Conservation (phyloP, 2,113 vertebrate species). For the Enhydra lutris region DNA sequence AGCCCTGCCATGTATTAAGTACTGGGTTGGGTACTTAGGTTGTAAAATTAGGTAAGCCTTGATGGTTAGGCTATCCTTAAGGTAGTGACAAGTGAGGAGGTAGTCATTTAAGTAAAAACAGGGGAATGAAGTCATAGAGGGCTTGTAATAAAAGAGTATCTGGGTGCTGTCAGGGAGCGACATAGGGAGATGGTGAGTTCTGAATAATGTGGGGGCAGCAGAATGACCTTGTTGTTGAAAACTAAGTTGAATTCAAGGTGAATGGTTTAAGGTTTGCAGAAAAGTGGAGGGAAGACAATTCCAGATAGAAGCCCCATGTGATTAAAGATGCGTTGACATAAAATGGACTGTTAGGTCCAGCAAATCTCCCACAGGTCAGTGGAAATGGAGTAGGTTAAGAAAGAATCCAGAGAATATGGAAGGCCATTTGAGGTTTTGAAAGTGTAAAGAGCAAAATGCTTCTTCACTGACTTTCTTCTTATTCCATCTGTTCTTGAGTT, state of each 20-base stretch:
- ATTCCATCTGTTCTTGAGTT: neutral
- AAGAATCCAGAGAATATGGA: neutral
- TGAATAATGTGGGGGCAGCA: neutral
- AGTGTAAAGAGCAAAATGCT: neutral
- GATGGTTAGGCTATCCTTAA: neutral
- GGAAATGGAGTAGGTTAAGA: neutral
- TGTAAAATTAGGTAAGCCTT: neutral
- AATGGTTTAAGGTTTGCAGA: neutral
- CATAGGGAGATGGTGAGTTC: neutral
- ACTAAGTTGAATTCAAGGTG: neutral
- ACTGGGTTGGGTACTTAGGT: neutral
- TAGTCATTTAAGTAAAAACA: neutral
- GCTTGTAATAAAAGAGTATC: neutral
- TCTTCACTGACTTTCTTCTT: neutral
- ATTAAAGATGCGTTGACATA: neutral
- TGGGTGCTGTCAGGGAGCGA: neutral
- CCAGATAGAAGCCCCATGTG: neutral
- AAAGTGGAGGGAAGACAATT: neutral
- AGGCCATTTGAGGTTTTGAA: neutral
- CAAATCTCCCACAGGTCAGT: neutral
- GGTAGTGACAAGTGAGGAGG: neutral
- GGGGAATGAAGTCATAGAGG: neutral
- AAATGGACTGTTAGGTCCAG: neutral
- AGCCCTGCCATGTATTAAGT: neutral
- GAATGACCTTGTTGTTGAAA: neutral